Percentiles rank a stretch among this genome's conserved stretches.
phyloP scores from a whole-genome alignment of 2,797 vertebrate species.

The Sebastes taczanowskii region DNA sequence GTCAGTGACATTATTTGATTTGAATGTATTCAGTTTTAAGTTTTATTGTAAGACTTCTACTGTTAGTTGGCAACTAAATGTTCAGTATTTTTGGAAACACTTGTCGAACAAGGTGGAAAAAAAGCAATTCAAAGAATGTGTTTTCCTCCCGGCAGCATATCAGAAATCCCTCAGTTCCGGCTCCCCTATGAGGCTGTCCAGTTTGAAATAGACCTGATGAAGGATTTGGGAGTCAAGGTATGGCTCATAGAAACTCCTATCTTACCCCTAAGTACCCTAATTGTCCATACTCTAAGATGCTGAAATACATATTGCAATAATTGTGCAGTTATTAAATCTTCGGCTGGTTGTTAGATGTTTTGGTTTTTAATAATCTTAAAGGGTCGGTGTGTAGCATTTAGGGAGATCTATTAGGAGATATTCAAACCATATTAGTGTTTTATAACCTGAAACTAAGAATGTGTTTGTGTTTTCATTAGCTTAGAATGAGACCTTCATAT shows the following conservation, averaged over 20 bases:
- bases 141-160: conserved; percentile 76
- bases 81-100: not conserved
- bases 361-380: no score
- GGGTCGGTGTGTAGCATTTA: no score
- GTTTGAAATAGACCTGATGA: conserved; percentile 94
- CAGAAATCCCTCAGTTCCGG: conserved; percentile 96
- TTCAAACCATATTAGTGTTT: no score
- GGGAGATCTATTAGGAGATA: no score
- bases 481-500: no score
- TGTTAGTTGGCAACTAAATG: not conserved
- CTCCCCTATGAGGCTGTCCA: conserved; percentile 90
- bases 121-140: not conserved
- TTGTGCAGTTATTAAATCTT: not conserved
- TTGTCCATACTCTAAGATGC: not conserved
- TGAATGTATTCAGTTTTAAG: not conserved
- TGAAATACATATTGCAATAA: not conserved
- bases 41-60: not conserved
- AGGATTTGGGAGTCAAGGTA: conserved; percentile 96
- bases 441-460: no score
- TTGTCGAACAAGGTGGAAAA: not conserved
- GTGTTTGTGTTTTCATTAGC: no score
- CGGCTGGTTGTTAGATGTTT: no score
- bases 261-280: not conserved
- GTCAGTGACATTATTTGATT: not conserved
- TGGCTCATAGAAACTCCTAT: conserved; percentile 48